Evolutionary conservation across 37 sponge, comb jelly and placozoan genomes (phyloP).

Genomic region (Theonella swinhoei): DNA sequence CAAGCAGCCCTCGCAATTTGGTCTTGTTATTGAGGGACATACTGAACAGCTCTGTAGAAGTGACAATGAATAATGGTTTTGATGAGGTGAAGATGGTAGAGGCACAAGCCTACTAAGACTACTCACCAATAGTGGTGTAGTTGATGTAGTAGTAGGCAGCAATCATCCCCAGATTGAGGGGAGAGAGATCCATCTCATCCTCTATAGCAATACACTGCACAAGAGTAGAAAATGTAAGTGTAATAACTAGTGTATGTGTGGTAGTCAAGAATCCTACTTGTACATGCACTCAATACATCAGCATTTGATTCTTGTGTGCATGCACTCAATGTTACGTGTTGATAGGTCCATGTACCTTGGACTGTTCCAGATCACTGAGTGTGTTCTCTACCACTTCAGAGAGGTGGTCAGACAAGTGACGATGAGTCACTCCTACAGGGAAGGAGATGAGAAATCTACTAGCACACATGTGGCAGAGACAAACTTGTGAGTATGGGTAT

Average conservation of each 20-base stretch:
- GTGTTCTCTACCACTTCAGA: constrained; percentile 97
- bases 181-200: constrained; percentile 92
- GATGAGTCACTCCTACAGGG: constrained; percentile 83
- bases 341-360: constrained; percentile 59
- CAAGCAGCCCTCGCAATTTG: constrained; percentile 94
- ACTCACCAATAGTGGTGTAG: constrained; percentile 95
- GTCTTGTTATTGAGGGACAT: constrained; percentile 97
- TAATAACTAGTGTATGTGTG: not conserved
- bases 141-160: constrained; percentile 99
- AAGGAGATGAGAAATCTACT: not conserved
- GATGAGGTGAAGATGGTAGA: not conserved
- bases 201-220: constrained; percentile 88
- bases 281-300: not conserved
- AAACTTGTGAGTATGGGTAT: too few relatives aligned
- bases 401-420: constrained; percentile 96
- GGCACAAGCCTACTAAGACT: not conserved
- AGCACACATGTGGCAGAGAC: too few relatives aligned
- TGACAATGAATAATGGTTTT: not conserved
- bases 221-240: not conserved
- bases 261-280: not conserved
- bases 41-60: constrained; percentile 88
- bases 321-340: not conserved
- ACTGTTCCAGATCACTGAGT: constrained; percentile 93
- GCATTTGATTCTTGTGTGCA: not conserved
- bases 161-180: constrained; percentile 98